phyloP scores from a whole-genome alignment of 1,140 invertebrate species.

The Drosophila subpulchrella region DNA sequence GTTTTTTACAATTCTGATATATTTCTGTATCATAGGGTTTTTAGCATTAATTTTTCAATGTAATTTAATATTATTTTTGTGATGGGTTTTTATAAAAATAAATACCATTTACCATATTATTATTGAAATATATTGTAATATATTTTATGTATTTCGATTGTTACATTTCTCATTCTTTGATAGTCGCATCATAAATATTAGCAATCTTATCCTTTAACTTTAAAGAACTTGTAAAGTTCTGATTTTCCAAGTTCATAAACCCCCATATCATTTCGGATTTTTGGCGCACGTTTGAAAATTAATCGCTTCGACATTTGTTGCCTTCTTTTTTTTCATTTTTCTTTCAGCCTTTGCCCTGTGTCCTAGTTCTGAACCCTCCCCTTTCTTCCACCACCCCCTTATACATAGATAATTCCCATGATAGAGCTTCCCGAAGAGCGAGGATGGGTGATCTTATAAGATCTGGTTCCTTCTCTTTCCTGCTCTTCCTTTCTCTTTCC shows the following conservation, averaged over 20 bases:
- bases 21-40: background rate
- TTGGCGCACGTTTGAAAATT: background rate
- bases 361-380: conserved; percentile 40
- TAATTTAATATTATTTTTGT: no score
- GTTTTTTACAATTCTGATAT: background rate
- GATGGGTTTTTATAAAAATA: no score
- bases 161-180: no score
- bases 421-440: conserved; percentile 19
- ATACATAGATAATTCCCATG: conserved; percentile 9
- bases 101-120: no score
- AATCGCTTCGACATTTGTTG: background rate
- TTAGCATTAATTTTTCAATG: no score
- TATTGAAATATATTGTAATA: no score
- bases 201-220: no score
- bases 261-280: conserved; percentile 12
- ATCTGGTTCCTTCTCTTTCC: conserved; percentile 29
- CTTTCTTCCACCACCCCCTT: conserved; percentile 3
- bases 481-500: conserved; percentile 20
- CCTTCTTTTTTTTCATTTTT: conserved; percentile 3
- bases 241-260: no score
- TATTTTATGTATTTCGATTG: no score
- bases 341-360: conserved; percentile 17
- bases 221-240: no score
- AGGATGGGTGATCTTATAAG: conserved; percentile 15
- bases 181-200: no score